Base-by-base conservation (phyloP, 2,113 vertebrate genomes). In the Pseudopipra pipra region DNA sequence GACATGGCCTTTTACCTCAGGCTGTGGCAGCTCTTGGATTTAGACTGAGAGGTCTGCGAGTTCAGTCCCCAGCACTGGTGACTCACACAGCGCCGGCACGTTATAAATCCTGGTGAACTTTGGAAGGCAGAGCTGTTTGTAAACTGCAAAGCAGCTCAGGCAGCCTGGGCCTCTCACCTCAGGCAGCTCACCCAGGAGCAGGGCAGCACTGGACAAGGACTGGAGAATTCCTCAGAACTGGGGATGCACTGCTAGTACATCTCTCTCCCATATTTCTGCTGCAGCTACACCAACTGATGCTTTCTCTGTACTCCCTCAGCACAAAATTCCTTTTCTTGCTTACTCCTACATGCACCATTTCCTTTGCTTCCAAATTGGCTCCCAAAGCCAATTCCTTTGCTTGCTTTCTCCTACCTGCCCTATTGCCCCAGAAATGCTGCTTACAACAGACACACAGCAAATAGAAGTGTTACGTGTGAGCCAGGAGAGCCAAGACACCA, bases 61-160 rank as follows among this genome's bases (percentile, higher is more conserved):
- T 51, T 90, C 94, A 94, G 55, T 68, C 37, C 81, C 47, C 75
- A 54, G 88, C 4, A 1, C 94, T 86, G 90, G 47, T 96, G 94
- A 94, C 94, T 96, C 93, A 95, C 41, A 1, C 35, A 5, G 61
- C 1, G 1, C 83, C 3, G 3, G 12, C 47, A 1, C 3, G 0
- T 21, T 55, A 55, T 96, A 94, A 94, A 91, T 96, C 87, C 87
- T 23, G 63, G 31, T 70, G 85, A 91, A 83, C 91, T 89, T 76
- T 19, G 77, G 85, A 30, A 33, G 14, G 2, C 27, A 1, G 78
- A 62, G 88, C 94, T 90, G 66, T 92, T 85, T 80, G 85, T 58
- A 76, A 82, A 66, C 58, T 31, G 71, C 85, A 73, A 4, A 68
- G 87, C 81, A 43, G 90, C 85, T 92, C 85, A 19, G 79, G n/a